Evolutionary conservation across 2,797 vertebrate genomes (phyloP).

Genomic region (Arremon aurantiirostris): DNA sequence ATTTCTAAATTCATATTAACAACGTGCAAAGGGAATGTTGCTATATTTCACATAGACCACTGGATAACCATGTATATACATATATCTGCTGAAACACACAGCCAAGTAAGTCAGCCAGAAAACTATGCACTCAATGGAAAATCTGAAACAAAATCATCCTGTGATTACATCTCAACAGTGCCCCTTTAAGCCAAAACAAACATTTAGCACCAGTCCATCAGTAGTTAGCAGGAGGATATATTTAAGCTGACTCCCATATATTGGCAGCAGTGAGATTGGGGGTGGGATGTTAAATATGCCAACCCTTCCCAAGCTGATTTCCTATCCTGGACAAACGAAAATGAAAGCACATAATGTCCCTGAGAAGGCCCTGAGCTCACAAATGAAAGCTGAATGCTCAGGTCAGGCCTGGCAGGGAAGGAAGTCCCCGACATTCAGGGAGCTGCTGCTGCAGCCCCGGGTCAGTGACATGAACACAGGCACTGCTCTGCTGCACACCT

Average conservation of each 20-base stretch:
- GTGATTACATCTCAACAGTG: constrained; percentile 10
- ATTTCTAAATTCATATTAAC: not conserved
- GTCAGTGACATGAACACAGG: not conserved
- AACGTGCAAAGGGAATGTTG: not conserved
- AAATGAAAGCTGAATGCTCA: constrained; percentile 13
- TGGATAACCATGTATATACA: not conserved
- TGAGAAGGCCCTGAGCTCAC: not conserved
- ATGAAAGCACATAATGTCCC: not conserved
- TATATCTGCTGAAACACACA: not conserved
- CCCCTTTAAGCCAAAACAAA: constrained; percentile 55
- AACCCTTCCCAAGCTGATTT: not conserved
- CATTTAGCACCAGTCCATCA: constrained; percentile 34
- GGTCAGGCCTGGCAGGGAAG: not conserved
- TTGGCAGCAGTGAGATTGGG: not conserved
- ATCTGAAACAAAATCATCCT: constrained; percentile 29
- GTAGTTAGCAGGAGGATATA: constrained; percentile 22
- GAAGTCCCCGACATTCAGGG: not conserved
- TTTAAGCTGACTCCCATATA: constrained; percentile 16
- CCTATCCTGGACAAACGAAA: constrained; percentile 13
- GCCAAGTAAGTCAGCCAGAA: constrained; percentile 40
- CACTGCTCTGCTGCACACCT: too few relatives aligned
- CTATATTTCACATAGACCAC: not conserved
- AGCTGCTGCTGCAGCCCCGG: not conserved
- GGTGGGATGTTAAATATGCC: not conserved
- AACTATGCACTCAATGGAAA: constrained; percentile 32